Evolutionary conservation across 2,888 invertebrate genomes (phyloP).

Genomic region (Bhutanitis thaidina): DNA sequence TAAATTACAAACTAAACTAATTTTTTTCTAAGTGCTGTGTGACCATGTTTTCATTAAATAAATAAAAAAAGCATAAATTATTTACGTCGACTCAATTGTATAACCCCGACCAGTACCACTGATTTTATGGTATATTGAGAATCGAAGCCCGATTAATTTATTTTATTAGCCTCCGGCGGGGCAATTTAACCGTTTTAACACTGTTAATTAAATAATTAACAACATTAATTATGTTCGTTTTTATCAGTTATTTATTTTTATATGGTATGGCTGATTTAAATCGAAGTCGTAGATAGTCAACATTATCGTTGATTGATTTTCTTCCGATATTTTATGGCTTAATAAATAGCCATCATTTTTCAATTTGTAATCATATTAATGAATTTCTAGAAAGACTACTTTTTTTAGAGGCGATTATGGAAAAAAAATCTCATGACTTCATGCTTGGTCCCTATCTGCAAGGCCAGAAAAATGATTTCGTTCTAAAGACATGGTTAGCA

Average conservation of each 20-base stretch:
- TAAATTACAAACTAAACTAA: too few relatives aligned
- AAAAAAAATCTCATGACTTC: too few relatives aligned
- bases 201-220: conserved; percentile 21
- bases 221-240: conserved; percentile 11
- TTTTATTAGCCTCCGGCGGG: conserved; percentile 2
- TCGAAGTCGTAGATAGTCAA: neutral
- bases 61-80: too few relatives aligned
- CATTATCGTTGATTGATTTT: neutral
- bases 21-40: too few relatives aligned
- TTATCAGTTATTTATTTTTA: conserved; percentile 5
- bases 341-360: neutral
- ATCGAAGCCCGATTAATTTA: conserved; percentile 23
- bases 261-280: neutral
- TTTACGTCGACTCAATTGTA: neutral
- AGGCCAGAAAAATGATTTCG: too few relatives aligned
- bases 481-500: too few relatives aligned
- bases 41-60: too few relatives aligned
- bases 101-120: neutral
- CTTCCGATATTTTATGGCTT: neutral
- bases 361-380: too few relatives aligned
- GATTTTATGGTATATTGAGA: conserved; percentile 19
- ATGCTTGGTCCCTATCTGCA: too few relatives aligned
- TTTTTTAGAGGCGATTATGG: too few relatives aligned
- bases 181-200: neutral
- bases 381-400: too few relatives aligned